Evolutionary conservation across 2,797 vertebrate species (phyloP), one percentile per base, ranked within the genome.

Genomic region (Esox lucius): DNA sequence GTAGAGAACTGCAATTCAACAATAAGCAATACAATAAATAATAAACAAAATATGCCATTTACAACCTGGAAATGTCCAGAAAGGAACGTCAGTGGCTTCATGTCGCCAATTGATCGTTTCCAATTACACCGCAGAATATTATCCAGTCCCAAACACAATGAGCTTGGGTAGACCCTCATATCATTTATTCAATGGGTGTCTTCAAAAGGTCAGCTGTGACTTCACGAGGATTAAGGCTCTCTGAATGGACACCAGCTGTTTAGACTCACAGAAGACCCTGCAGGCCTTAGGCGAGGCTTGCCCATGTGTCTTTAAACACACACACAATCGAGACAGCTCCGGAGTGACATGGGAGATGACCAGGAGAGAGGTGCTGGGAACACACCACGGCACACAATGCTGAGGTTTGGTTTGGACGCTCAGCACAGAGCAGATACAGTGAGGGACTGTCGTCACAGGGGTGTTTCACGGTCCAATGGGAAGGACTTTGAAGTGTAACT

Each of bases 121-220:
- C 28, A 65, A 71, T 71, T 65, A 76, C 26, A 62, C 59, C 28
- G 24, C 7, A 2, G 70, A 65, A 70, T 61, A 53, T 66, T 28
- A 66, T 31, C 15, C 64, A 7, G 64, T 65, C 5, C 4, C 4
- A 17, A 31, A 19, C 15, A 35, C 64, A 66, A 17, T 26, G 28
- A 65, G 26, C 48, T 11, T 26, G 48, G 68, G 26, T 16, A 12
- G 46, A 70, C 24, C 22, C 76, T 68, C 11, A n/a, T 19, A 16
- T 74, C 3, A 75, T 69, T 74, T 15, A 66, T 3, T 31, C 65
- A 16, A 12, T 12, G 17, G 2, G 35, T 53, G 75, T 64, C 26
- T 39, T 82, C 73, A 79, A 83, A 86, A 90, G 83, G 87, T 84
- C 85, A 87, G 80, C 83, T 73, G 78, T 75, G 85, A 85, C 83